Conservation (phyloP, 2,888 invertebrate genomes). For the Lagria hirta region DNA sequence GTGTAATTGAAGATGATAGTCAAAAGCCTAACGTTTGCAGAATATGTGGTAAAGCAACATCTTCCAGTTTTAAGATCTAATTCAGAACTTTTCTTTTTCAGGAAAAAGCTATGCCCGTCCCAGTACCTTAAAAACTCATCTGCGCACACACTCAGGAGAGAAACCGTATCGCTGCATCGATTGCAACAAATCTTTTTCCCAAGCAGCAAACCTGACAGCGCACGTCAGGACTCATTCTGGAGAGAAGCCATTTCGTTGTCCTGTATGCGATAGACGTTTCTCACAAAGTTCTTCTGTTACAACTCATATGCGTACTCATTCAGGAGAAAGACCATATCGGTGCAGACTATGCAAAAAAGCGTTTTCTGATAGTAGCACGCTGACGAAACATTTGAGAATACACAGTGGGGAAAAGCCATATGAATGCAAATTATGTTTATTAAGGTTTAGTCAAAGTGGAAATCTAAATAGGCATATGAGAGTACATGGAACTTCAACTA, state of each 20-base stretch:
- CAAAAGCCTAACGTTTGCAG: conserved; percentile 87
- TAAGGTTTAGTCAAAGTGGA: conserved; percentile 97
- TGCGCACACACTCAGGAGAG: conserved; percentile 95
- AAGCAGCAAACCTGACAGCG: conserved; percentile 97
- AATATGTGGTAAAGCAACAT: conserved; percentile 78
- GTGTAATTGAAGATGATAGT: conserved; percentile 66
- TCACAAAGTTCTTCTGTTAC: conserved; percentile 95
- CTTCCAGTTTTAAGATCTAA: too few relatives aligned
- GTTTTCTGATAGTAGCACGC: conserved; percentile 96
- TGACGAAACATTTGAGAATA: conserved; percentile 95
- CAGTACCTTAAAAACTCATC: conserved; percentile 94
- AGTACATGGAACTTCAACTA: conserved; percentile 73
- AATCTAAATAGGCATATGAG: conserved; percentile 99
- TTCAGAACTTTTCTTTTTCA: conserved; percentile 33
- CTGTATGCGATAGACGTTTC: conserved; percentile 94
- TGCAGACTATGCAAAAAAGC: conserved; percentile 97
- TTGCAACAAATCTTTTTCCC: conserved; percentile 95
- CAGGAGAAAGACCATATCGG: conserved; percentile 95
- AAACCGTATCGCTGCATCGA: conserved; percentile 89
- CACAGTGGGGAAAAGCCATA: conserved; percentile 95
- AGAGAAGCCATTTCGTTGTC: conserved; percentile 96
- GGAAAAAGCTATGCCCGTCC: conserved; percentile 93
- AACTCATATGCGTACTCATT: conserved; percentile 99
- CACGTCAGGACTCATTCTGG: conserved; percentile 96
- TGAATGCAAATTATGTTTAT: conserved; percentile 93